phyloP scores from a whole-genome alignment of 2,888 invertebrate genomes.

The Drosophila glabriapex region DNA sequence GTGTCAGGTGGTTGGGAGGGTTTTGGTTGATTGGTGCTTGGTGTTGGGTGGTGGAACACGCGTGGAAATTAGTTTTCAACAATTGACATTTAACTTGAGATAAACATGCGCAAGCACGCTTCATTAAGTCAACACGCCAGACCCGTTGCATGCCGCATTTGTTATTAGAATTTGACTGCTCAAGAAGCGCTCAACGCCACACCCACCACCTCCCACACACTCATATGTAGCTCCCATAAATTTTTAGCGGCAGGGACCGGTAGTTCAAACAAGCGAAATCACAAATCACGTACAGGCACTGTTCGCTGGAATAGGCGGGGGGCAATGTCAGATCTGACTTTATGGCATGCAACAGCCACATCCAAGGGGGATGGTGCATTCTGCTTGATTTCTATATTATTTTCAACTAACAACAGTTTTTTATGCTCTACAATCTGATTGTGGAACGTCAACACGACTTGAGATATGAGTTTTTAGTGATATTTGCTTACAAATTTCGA shows the following conservation, averaged over 20 bases:
- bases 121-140: constrained; percentile 82
- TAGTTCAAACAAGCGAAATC: constrained; percentile 67
- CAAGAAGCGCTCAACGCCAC: constrained; percentile 13
- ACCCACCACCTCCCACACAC: neutral
- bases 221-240: constrained; percentile 15
- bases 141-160: constrained; percentile 74
- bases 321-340: constrained; percentile 25
- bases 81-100: constrained; percentile 83
- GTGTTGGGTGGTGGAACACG: constrained; percentile 19
- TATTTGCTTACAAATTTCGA: neutral
- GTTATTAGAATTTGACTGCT: constrained; percentile 67
- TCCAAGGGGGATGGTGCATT: neutral
- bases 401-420: neutral
- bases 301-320: constrained; percentile 8
- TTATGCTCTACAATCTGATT: neutral
- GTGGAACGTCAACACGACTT: neutral
- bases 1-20: neutral
- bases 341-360: constrained; percentile 29
- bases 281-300: constrained; percentile 70
- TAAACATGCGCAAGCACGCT: constrained; percentile 78
- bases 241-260: neutral
- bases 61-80: constrained; percentile 75
- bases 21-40: neutral
- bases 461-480: neutral
- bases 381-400: neutral